Percentiles rank a stretch among this genome's conserved stretches.
These are phyloP conservation scores for Geotrupes spiniger DNA, from an alignment of 2,888 invertebrate species.

Conservation along the genomic window DNA sequence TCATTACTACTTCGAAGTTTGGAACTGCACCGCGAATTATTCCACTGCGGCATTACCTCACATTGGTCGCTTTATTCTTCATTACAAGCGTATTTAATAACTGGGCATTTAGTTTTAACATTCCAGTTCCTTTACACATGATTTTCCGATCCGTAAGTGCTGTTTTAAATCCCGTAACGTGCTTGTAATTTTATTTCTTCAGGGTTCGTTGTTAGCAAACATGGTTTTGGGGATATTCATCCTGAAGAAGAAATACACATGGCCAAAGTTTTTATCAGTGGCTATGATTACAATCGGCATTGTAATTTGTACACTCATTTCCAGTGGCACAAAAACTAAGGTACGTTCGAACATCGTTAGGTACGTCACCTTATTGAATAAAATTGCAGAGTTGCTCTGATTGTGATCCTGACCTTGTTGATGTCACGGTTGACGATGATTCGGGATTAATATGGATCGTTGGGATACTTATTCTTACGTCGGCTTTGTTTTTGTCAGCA, in stretches of 20 bases:
- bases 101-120: slow-evolving; percentile 93
- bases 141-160: slow-evolving; percentile 87
- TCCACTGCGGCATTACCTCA: slow-evolving; percentile 74
- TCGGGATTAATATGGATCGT: slow-evolving; percentile 61
- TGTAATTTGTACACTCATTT: slow-evolving; percentile 84
- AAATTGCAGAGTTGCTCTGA: slow-evolving; percentile 34
- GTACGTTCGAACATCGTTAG: slow-evolving; percentile 29
- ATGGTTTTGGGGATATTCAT: slow-evolving; percentile 93
- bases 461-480: slow-evolving; percentile 79
- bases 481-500: slow-evolving; percentile 89
- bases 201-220: slow-evolving; percentile 95
- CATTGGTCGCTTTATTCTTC: slow-evolving; percentile 88
- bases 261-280: slow-evolving; percentile 87
- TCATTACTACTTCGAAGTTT: slow-evolving; percentile 79
- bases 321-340: slow-evolving; percentile 64
- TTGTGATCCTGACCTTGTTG: slow-evolving; percentile 34
- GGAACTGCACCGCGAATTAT: slow-evolving; percentile 74
- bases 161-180: not conserved
- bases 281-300: slow-evolving; percentile 93
- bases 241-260: slow-evolving; percentile 75
- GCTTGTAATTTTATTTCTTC: slow-evolving; percentile 35
- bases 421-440: slow-evolving; percentile 38
- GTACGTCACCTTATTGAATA: slow-evolving; percentile 20
- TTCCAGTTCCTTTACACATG: slow-evolving; percentile 97
- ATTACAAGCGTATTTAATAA: slow-evolving; percentile 89